These are phyloP conservation scores for Podarcis siculus DNA, from an alignment of 2,797 vertebrate genomes.

Conservation along the genomic window DNA sequence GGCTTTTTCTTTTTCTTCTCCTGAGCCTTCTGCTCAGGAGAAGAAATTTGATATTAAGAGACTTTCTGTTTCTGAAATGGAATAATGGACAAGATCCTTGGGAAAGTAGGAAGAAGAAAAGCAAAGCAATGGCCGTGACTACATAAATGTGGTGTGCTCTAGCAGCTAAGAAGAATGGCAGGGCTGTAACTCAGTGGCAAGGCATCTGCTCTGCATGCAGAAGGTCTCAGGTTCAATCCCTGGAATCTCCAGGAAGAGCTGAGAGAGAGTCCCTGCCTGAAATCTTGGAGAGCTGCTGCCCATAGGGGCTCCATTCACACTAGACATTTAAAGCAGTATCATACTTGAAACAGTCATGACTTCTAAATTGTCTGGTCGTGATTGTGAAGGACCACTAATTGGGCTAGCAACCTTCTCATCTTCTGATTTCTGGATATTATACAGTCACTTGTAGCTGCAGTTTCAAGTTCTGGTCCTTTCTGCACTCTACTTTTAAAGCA, in stretches of 20 bases:
- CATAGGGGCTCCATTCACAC: too few species aligned
- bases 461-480: too few species aligned
- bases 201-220: background rate
- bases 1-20: background rate
- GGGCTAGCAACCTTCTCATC: too few species aligned
- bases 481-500: too few species aligned
- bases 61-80: background rate
- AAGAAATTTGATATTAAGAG: background rate
- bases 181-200: background rate
- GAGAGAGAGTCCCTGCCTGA: background rate
- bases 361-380: too few species aligned
- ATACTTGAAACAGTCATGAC: too few species aligned
- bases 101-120: background rate
- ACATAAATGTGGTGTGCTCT: background rate
- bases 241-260: background rate
- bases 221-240: background rate
- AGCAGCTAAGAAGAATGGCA: slow-evolving; percentile 28
- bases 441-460: too few species aligned
- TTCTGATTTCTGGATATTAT: too few species aligned
- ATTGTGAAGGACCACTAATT: too few species aligned
- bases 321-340: too few species aligned
- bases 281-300: background rate
- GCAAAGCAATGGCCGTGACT: too few species aligned
- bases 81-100: background rate
- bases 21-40: background rate